Conservation (phyloP, 2,797 vertebrate genomes). For the Fistularia commersonii region DNA sequence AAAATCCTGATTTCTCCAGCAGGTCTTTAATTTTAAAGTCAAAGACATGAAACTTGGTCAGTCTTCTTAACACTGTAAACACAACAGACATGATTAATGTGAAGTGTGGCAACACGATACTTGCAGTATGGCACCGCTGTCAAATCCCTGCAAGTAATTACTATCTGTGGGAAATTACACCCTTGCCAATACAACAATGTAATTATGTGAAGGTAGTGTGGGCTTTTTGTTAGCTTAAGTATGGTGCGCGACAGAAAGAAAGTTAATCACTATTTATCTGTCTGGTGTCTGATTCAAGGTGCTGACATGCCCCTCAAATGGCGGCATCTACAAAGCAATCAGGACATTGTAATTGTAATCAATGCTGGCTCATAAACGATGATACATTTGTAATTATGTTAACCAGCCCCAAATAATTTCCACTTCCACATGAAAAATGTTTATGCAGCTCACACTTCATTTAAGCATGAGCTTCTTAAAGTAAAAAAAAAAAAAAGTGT, state of each 20-base stretch:
- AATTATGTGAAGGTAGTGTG: constrained; percentile 46
- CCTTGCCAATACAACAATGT: constrained; percentile 38
- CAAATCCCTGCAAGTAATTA: constrained; percentile 36
- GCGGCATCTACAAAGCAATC: constrained; percentile 48
- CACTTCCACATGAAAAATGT: constrained; percentile 39
- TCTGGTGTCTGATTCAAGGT: constrained; percentile 47
- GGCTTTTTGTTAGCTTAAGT: constrained; percentile 44
- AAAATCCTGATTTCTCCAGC: constrained; percentile 26
- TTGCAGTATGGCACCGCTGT: constrained; percentile 26
- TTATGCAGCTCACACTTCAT: constrained; percentile 12
- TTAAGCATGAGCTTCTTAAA: constrained; percentile 8
- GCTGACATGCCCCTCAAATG: constrained; percentile 46
- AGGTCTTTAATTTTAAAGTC: constrained; percentile 39
- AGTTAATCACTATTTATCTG: constrained; percentile 52
- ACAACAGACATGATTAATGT: constrained; percentile 4
- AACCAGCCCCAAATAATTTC: constrained; percentile 44
- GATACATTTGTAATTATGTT: constrained; percentile 47
- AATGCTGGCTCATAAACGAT: constrained; percentile 37
- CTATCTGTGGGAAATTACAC: constrained; percentile 44
- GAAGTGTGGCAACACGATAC: constrained; percentile 13
- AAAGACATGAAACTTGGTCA: constrained; percentile 27
- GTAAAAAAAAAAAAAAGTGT: background rate
- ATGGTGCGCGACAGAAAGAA: constrained; percentile 33
- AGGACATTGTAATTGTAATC: constrained; percentile 56
- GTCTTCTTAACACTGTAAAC: constrained; percentile 33